phyloP scores from a whole-genome alignment of 1,140 invertebrate genomes.

The Pachypeltis micranthus region DNA sequence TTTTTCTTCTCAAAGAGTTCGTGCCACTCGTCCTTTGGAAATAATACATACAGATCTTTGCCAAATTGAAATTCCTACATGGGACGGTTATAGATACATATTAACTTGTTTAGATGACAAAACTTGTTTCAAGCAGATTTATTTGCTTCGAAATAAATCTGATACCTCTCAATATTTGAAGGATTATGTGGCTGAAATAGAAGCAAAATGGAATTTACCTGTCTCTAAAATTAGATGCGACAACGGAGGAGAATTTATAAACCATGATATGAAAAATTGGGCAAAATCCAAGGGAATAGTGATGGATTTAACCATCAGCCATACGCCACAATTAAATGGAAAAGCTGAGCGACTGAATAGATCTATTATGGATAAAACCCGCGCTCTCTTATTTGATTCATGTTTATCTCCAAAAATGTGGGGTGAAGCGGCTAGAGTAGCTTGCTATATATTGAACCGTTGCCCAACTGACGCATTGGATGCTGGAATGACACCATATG shows the following conservation, averaged over 20 bases:
- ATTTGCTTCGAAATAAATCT: constrained; percentile 30
- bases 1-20: background rate
- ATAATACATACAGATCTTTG: constrained; percentile 11
- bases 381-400: too few relatives aligned
- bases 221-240: constrained; percentile 27
- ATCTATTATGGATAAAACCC: too few relatives aligned
- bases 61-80: background rate
- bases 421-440: too few relatives aligned
- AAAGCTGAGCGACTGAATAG: too few relatives aligned
- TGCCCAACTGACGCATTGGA: too few relatives aligned
- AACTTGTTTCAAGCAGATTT: constrained; percentile 31
- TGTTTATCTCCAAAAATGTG: too few relatives aligned
- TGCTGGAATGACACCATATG: too few relatives aligned
- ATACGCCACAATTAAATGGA: constrained; percentile 33
- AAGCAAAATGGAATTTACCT: constrained; percentile 23
- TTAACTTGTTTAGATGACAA: constrained; percentile 34
- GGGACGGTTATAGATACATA: constrained; percentile 29
- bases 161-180: constrained; percentile 30
- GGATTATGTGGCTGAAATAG: constrained; percentile 24
- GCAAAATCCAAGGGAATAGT: constrained; percentile 27
- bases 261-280: constrained; percentile 25
- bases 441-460: too few relatives aligned
- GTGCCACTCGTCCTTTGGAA: constrained; percentile 1
- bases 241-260: constrained; percentile 30
- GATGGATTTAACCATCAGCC: constrained; percentile 24